Base-by-base conservation (phyloP, 2,888 invertebrate genomes). In the Litoditis marina region DNA sequence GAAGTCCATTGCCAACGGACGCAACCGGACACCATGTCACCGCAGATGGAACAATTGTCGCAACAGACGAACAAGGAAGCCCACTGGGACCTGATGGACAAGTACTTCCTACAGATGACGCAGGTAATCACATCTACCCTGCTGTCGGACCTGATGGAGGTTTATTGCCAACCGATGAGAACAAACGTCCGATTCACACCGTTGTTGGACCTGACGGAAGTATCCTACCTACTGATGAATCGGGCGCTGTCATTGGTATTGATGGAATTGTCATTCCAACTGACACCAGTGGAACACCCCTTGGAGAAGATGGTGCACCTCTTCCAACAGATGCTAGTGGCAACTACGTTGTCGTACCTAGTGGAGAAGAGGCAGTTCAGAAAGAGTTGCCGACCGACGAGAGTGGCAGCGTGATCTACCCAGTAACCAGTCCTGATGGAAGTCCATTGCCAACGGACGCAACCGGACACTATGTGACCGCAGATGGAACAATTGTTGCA, bases 1-100 rank as follows among this genome's bases (percentile, higher is more conserved):
- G 75, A 51, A 54, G 73, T 19, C 52, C 60, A n/a, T 63, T 78
- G 42, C 64, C 78, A 76, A 53, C 69, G 55, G 59, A 66, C 39
- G 62, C 55, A 36, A 39, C 65, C 49, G 71, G 71, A 55, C 54
- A 60, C 36, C 49, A 60, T 22, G 58, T 69, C 34, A 49, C 53
- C 22, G 52, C 42, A n/a, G 68, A 69, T 28, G 68, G 60, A 32
- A 49, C 59, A n/a, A 59, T 65, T 13, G 58, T 73, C 31, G 51
- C 52, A 22, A 69, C 52, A 25, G 64, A 71, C 42, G 68, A 71
- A 42, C 58, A 63, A 25, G 73, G 73, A 11, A 63, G 51, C 44
- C 71, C 70, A 39, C 36, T 64, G 46, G 53, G 68, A 59, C 56
- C 55, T 13, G 63, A 70, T 32, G 68, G 66, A 58, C 16, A 54